Evolutionary conservation across 2,113 vertebrate genomes (phyloP), one percentile per base, ranked within the genome.

Genomic region (Perccottus glenii): DNA sequence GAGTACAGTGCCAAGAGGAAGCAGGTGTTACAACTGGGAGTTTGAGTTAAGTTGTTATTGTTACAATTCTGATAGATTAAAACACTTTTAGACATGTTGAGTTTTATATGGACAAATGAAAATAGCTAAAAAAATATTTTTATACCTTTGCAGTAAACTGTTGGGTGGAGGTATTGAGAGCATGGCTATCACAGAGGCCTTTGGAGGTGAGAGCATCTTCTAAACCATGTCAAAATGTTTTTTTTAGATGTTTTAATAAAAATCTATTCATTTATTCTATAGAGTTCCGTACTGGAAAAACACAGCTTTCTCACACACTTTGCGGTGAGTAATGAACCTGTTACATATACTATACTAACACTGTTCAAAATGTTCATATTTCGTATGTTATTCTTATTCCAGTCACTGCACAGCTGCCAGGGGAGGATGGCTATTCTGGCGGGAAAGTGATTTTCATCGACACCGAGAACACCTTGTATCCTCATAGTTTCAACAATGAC

Each of bases 401-500:
- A 99, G 98, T 99, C 45, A 95, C 96, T 64, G 91, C 98, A 81
- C 98, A 99, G 90, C 94, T 99, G 76, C 95, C 97, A 62, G 96
- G 96, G 78, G 88, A 93, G 36, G 91, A 92, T 0, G 95, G 94
- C 58, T 99, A 98, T 84, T 89, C 94, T 2, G 98, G 97, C 68
- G 98, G 98, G 76, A 99, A 99, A 85, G 91, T 98, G 61, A 96
- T 99, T 88, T 99, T 98, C 89, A 96, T 99, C 27, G 98, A 99
- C 79, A 98, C 97, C 11, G 97, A 99, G 91, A 96, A 99, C 86
- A 99, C 97, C 64, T 99, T 99, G 98, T 98, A 99, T 96, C 95
- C 93, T 86, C 67, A 36, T 7, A 19, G 8, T 40, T 4, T 59
- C 16, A 9, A 35, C 0, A 44, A 19, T 5, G 1, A 0, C 0